Conservation (phyloP, 2,888 invertebrate species). For the Caenorhabditis imperialis region DNA sequence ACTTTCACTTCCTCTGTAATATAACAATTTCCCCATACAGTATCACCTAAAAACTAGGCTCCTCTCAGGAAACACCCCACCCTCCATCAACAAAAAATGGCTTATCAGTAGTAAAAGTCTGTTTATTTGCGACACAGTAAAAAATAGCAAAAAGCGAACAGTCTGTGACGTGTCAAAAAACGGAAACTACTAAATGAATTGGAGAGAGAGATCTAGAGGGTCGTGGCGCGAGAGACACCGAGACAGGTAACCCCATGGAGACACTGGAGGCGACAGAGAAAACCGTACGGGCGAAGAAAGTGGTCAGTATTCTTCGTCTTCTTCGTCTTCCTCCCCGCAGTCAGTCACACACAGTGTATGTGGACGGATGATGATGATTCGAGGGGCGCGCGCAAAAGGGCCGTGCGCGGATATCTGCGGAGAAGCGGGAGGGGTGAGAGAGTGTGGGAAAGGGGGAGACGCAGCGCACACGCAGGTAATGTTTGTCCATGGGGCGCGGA, state of each 20-base stretch:
- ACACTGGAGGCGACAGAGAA: background rate
- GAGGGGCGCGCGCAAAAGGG: constrained; percentile 35
- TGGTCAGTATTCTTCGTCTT: no score
- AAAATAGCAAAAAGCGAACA: background rate
- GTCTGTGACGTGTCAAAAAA: constrained; percentile 2
- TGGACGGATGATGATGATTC: constrained; percentile 54
- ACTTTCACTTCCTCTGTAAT: no score
- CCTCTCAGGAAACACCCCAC: no score
- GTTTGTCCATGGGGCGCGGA: no score
- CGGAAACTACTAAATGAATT: no score
- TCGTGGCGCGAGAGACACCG: constrained; percentile 10
- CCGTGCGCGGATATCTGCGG: constrained; percentile 19
- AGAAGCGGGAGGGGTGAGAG: constrained; percentile 10
- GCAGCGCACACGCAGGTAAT: background rate
- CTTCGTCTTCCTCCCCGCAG: no score
- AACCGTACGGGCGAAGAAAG: constrained; percentile 50
- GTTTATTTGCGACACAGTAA: no score
- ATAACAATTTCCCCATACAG: no score
- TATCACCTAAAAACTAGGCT: no score
- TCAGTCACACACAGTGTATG: constrained; percentile 29
- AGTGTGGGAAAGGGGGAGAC: constrained; percentile 1
- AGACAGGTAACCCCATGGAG: constrained; percentile 17
- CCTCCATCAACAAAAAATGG: no score
- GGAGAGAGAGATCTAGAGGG: constrained; percentile 7
- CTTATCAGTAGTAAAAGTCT: no score